Evolutionary conservation across 2,113 vertebrate genomes (phyloP).

Genomic region (Ochotona curzoniae): DNA sequence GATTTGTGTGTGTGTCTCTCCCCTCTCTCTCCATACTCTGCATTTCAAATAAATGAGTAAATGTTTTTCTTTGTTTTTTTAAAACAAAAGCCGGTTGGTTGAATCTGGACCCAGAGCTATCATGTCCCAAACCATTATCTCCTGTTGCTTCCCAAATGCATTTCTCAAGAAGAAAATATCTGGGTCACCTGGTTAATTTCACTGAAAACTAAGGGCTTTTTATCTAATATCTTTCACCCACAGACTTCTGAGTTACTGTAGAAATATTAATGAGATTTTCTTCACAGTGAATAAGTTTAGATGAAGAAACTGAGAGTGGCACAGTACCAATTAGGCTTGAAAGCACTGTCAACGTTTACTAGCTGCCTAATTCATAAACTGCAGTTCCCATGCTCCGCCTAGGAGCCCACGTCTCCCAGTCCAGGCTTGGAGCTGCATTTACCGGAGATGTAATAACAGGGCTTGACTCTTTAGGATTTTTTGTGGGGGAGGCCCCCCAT

Average conservation of each 20-base stretch:
- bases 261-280: background rate
- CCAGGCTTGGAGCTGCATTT: conserved; percentile 24
- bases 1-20: too few species aligned
- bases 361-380: background rate
- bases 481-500: background rate
- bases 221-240: background rate
- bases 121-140: background rate
- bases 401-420: background rate
- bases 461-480: conserved; percentile 31
- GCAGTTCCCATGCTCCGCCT: conserved; percentile 36
- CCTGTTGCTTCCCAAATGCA: background rate
- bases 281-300: background rate
- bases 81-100: background rate
- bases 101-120: background rate
- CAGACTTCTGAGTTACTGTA: conserved; percentile 35
- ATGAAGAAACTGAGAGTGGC: conserved; percentile 37
- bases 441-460: conserved; percentile 48
- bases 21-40: too few species aligned
- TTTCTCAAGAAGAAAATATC: conserved; percentile 39
- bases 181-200: background rate
- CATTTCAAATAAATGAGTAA: too few species aligned
- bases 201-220: background rate
- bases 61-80: too few species aligned
- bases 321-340: conserved; percentile 4
- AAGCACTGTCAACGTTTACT: background rate